A percentile compares a stretch with the other conserved stretches of the same genome.
These are phyloP conservation scores for Enteromius treurensis DNA, from an alignment of 2,797 vertebrate species.

Conservation along the genomic window DNA sequence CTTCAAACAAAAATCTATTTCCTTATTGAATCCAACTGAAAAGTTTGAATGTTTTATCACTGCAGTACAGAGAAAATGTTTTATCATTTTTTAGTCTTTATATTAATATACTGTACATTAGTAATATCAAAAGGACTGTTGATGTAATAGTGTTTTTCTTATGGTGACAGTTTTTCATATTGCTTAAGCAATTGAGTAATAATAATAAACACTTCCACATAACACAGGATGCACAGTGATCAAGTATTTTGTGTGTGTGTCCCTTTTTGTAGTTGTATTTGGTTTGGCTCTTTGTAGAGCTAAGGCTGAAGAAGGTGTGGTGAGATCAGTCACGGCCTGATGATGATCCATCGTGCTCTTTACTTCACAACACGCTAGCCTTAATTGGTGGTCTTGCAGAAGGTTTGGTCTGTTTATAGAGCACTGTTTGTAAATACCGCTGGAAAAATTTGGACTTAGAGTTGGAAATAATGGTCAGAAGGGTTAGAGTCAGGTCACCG, in stretches of 20 bases:
- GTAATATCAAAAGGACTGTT: background rate
- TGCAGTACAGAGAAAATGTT: background rate
- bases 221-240: background rate
- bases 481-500: slow-evolving; percentile 33
- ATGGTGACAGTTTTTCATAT: background rate
- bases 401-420: slow-evolving; percentile 21
- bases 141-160: background rate
- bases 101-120: background rate
- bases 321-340: background rate
- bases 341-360: background rate
- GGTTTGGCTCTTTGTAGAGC: background rate
- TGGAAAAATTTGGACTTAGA: background rate
- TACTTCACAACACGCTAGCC: background rate
- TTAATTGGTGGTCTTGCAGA: background rate
- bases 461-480: background rate
- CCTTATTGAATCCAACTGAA: background rate
- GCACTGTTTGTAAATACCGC: slow-evolving; percentile 27
- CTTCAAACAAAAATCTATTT: background rate
- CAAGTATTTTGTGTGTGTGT: background rate
- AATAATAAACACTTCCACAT: background rate
- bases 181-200: background rate
- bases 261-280: background rate
- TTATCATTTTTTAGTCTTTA: no score
- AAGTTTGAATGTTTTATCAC: no score
- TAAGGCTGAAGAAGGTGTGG: background rate